Evolutionary conservation across 2,113 vertebrate genomes (phyloP).

Genomic region (Epinephelus cyanopodus): DNA sequence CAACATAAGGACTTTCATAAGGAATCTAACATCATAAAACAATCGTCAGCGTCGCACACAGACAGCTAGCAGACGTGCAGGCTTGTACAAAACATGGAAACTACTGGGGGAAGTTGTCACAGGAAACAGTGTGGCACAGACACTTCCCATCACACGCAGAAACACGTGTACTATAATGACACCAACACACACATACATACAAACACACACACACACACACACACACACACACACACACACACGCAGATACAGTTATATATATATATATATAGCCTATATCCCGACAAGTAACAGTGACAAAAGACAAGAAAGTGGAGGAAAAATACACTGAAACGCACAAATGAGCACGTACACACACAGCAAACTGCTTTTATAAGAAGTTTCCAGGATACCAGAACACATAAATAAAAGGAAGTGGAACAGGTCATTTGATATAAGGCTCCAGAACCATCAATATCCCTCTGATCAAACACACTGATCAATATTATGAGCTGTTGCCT

Average conservation of each 20-base stretch:
- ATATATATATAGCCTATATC: too few relatives aligned
- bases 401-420: constrained; percentile 37
- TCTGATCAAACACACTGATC: constrained; percentile 65
- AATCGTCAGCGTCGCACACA: not conserved
- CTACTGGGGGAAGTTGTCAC: constrained; percentile 49
- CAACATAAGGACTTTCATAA: not conserved
- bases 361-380: not conserved
- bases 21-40: constrained; percentile 4
- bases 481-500: constrained; percentile 72
- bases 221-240: not conserved
- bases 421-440: constrained; percentile 14
- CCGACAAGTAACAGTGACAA: not conserved
- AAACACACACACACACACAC: too few relatives aligned
- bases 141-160: constrained; percentile 39
- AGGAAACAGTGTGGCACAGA: constrained; percentile 36
- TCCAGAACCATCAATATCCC: constrained; percentile 53
- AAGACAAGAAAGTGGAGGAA: not conserved
- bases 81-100: constrained; percentile 62
- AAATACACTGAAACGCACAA: not conserved
- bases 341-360: not conserved
- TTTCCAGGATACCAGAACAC: constrained; percentile 24
- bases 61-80: not conserved
- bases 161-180: not conserved
- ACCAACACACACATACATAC: not conserved
- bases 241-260: not conserved